phyloP scores from a whole-genome alignment of 2,113 vertebrate species.

The Campylorhamphus procurvoides region DNA sequence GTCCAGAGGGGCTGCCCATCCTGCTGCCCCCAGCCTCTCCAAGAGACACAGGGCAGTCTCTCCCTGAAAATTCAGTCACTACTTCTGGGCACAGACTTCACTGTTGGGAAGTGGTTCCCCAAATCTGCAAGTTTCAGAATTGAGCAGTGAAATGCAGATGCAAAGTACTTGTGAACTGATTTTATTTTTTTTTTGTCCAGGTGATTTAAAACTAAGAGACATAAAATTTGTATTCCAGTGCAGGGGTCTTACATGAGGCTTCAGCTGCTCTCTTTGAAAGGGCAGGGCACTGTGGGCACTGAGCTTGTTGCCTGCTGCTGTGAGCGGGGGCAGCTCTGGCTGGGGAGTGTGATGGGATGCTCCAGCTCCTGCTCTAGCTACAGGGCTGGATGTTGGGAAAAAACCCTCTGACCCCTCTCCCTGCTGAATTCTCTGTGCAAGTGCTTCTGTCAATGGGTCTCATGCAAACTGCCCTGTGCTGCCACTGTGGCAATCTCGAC shows the following conservation, averaged over 20 bases:
- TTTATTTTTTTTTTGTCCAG: fast-evolving
- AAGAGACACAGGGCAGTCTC: neutral
- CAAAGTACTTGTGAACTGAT: neutral
- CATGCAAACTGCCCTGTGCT: fast-evolving
- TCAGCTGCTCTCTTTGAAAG: neutral
- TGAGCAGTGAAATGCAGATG: neutral
- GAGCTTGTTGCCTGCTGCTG: neutral
- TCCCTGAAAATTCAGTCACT: neutral
- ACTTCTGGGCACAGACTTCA: neutral
- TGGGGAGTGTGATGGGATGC: neutral
- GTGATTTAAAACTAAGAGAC: neutral
- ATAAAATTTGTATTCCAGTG: fast-evolving
- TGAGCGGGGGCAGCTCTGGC: neutral
- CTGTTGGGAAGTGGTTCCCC: neutral
- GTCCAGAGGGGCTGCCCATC: neutral
- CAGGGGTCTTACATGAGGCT: neutral
- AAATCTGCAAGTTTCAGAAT: neutral
- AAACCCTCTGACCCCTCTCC: neutral
- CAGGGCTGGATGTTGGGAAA: neutral
- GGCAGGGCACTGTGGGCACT: neutral
- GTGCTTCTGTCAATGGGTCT: neutral
- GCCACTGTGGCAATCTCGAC: neutral
- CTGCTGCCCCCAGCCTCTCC: neutral
- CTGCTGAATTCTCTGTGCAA: neutral
- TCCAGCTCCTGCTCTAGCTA: neutral